These are phyloP conservation scores for Chloromyia formosa DNA, from an alignment of 2,888 invertebrate species.

Conservation along the genomic window DNA sequence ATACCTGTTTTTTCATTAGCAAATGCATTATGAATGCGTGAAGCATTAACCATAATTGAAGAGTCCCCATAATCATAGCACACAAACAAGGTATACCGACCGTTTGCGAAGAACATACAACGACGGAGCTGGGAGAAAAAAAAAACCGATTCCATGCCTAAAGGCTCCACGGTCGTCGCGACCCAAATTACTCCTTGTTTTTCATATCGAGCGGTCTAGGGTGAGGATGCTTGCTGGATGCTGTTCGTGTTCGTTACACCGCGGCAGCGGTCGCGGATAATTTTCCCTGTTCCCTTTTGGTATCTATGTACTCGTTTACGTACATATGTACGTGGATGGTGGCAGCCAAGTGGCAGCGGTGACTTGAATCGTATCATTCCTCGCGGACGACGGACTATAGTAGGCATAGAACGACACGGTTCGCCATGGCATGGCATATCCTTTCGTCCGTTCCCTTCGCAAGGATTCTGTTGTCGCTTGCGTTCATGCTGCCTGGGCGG, in stretches of 20 bases:
- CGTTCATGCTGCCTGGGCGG: neutral
- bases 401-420: slow-evolving; percentile 33
- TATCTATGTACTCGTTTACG: neutral
- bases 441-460: slow-evolving; percentile 15
- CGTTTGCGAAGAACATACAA: neutral
- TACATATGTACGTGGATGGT: neutral
- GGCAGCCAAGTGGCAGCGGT: neutral
- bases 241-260: slow-evolving; percentile 9
- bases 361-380: neutral
- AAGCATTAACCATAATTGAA: too few relatives aligned
- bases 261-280: slow-evolving; percentile 26
- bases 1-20: too few relatives aligned
- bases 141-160: neutral
- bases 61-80: too few relatives aligned
- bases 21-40: too few relatives aligned
- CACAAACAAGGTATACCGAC: neutral
- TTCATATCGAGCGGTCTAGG: slow-evolving; percentile 30
- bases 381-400: slow-evolving; percentile 20
- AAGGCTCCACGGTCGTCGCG: neutral
- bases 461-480: slow-evolving; percentile 20
- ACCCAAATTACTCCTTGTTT: slow-evolving; percentile 30
- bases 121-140: neutral
- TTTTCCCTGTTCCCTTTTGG: neutral
- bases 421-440: slow-evolving; percentile 7
- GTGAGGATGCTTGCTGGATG: slow-evolving; percentile 12